A percentile compares a stretch with the other conserved stretches of the same genome.
Evolutionary conservation across 2,888 invertebrate species (phyloP).

Genomic region (Helobdella robusta): DNA sequence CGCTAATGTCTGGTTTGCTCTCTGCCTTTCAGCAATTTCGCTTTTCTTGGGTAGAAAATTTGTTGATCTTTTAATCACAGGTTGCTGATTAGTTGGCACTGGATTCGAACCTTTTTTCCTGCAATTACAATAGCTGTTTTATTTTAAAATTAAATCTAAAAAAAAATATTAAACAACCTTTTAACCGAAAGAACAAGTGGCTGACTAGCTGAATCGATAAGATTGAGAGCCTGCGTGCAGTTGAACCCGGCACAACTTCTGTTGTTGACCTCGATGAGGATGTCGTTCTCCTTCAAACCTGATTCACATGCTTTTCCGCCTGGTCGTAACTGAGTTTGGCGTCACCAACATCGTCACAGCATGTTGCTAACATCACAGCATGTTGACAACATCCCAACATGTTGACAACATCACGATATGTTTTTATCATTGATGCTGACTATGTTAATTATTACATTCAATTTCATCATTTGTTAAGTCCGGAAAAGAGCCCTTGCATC

Average conservation of each 20-base stretch:
- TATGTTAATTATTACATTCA: no score
- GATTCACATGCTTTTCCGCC: conserved; percentile 43
- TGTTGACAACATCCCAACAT: no score
- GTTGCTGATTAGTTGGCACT: conserved; percentile 4
- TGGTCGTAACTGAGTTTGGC: conserved; percentile 41
- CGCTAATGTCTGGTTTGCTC: no score
- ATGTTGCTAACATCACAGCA: no score
- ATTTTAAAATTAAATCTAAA: no score
- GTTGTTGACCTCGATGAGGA: conserved; percentile 45
- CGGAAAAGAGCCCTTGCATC: no score
- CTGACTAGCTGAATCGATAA: conserved; percentile 42
- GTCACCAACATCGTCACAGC: no score
- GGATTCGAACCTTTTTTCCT: conserved; percentile 12
- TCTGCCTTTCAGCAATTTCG: not conserved
- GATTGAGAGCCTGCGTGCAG: conserved; percentile 45
- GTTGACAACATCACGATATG: no score
- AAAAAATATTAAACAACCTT: no score
- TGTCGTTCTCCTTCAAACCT: conserved; percentile 46
- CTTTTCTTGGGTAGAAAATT: conserved; percentile 4
- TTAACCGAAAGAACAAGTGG: conserved; percentile 40
- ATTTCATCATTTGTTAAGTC: no score
- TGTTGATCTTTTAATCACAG: not conserved
- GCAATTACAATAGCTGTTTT: no score
- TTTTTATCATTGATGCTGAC: no score
- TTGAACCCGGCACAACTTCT: conserved; percentile 39